Conservation (phyloP, 2,113 vertebrate species). For the Tauraco erythrolophus region DNA sequence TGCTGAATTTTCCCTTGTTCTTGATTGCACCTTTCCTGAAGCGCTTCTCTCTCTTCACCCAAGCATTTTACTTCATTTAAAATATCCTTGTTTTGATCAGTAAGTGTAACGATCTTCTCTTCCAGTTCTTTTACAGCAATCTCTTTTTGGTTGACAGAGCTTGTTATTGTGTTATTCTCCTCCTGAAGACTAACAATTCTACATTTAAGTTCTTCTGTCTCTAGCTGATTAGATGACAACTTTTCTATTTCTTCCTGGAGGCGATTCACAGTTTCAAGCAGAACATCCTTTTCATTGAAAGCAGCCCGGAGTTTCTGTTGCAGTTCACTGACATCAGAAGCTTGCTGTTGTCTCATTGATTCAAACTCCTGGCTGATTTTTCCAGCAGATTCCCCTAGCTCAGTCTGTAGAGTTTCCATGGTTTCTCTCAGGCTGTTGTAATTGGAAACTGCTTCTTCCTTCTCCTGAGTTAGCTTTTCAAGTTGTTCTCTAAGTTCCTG, state of each 20-base stretch:
- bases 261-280: slow-evolving; percentile 78
- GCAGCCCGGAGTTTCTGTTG: slow-evolving; percentile 83
- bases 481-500: slow-evolving; percentile 80
- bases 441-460: slow-evolving; percentile 81
- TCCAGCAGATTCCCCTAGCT: slow-evolving; percentile 86
- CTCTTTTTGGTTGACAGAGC: slow-evolving; percentile 79
- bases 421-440: slow-evolving; percentile 84
- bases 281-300: slow-evolving; percentile 82
- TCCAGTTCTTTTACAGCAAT: slow-evolving; percentile 76
- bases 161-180: slow-evolving; percentile 76
- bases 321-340: slow-evolving; percentile 81
- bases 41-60: slow-evolving; percentile 67
- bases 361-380: slow-evolving; percentile 88
- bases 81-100: slow-evolving; percentile 72
- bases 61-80: slow-evolving; percentile 70
- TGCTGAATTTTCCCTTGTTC: slow-evolving; percentile 55
- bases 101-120: slow-evolving; percentile 66
- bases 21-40: slow-evolving; percentile 67
- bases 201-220: slow-evolving; percentile 74
- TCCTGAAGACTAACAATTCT: slow-evolving; percentile 74
- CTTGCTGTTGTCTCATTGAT: slow-evolving; percentile 88
- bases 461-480: slow-evolving; percentile 82
- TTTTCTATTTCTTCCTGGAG: slow-evolving; percentile 73
- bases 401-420: slow-evolving; percentile 84
- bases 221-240: slow-evolving; percentile 53